Base-by-base conservation (phyloP, 2,888 invertebrate species). In the Andrena marginata region DNA sequence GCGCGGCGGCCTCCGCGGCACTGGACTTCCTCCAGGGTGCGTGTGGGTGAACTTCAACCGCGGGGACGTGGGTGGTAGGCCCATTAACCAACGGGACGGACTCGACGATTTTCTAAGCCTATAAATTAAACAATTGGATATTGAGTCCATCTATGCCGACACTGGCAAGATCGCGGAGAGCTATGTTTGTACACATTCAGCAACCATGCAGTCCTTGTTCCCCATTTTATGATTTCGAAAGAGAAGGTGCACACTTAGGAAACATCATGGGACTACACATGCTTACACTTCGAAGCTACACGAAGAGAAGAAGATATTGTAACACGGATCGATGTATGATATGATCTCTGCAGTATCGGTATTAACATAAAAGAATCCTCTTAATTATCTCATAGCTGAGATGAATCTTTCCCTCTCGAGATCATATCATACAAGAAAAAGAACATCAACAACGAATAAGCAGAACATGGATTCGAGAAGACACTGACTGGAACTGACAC, bases 81-180 rank as follows among this genome's bases (percentile, higher is more conserved):
- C 95, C 94, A 95, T 95, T 94, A 96, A 95, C 91, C 95, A 95
- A 87, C 95, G 95, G 89, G 95, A 95, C 91, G 96, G 96, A 94
- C 96, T 96, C 89, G 96, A 95, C 88, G 96, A 96, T 94, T 96
- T 96, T 93, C 95, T 95, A 94, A 96, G 95, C 95, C 96, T 96
- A 94, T 1, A 94, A 94, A 68, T 16, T 20, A 20, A 85, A 75
- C 23, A 51, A 33, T n/a, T 72, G 10, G 48, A 42, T 6, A 23
- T 56, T 33, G 26, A 49, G 16, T 72, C 29, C 26, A 20, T 35
- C 31, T 49, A 0, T 10, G 6, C 3, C 4, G 20, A 8, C 20
- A 8, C 1, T 4, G 48, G 1, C 23, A 26, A 49, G n/a, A 67
- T 42, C 42, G 42, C 23, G 6, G n/a, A 10, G 20, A 6, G 60